Percentiles rank a stretch among this genome's conserved stretches.
Conservation (phyloP, 2,888 invertebrate genomes). For the Steinernema carpocapsae region DNA sequence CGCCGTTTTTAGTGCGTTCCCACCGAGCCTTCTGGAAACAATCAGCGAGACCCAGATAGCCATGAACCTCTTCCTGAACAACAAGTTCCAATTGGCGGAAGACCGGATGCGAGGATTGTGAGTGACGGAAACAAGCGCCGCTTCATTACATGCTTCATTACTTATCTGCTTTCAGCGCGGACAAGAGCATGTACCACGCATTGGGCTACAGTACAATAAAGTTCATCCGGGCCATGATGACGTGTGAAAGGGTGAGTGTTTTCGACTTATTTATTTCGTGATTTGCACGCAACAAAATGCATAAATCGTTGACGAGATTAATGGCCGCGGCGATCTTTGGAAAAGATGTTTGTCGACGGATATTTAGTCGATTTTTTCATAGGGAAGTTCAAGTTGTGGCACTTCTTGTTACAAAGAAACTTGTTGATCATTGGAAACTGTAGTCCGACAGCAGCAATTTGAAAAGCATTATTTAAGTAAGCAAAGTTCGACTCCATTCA, state of each 20-base stretch:
- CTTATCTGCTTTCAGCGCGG: slow-evolving; percentile 74
- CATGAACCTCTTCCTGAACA: slow-evolving; percentile 88
- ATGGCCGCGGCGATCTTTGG: too few species aligned
- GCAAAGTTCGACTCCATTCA: too few species aligned
- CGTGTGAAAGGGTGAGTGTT: slow-evolving; percentile 80
- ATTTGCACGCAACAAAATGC: background rate
- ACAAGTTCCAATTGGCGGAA: slow-evolving; percentile 83
- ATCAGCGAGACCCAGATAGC: slow-evolving; percentile 81
- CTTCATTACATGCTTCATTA: background rate
- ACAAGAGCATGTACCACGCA: slow-evolving; percentile 87
- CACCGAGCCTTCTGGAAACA: slow-evolving; percentile 74
- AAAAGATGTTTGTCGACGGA: too few species aligned
- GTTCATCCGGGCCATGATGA: slow-evolving; percentile 89
- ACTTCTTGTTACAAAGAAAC: too few species aligned
- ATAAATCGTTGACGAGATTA: too few species aligned
- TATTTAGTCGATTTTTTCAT: too few species aligned
- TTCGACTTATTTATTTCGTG: background rate
- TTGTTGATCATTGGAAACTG: too few species aligned
- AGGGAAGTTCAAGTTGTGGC: too few species aligned
- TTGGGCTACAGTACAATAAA: slow-evolving; percentile 85
- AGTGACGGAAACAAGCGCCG: slow-evolving; percentile 47
- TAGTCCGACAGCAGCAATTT: too few species aligned
- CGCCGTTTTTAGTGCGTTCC: slow-evolving; percentile 44
- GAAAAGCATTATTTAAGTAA: too few species aligned
- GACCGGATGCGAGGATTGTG: slow-evolving; percentile 82